Evolutionary conservation across 1,140 invertebrate genomes (phyloP).

Genomic region (Drosophila rufa): DNA sequence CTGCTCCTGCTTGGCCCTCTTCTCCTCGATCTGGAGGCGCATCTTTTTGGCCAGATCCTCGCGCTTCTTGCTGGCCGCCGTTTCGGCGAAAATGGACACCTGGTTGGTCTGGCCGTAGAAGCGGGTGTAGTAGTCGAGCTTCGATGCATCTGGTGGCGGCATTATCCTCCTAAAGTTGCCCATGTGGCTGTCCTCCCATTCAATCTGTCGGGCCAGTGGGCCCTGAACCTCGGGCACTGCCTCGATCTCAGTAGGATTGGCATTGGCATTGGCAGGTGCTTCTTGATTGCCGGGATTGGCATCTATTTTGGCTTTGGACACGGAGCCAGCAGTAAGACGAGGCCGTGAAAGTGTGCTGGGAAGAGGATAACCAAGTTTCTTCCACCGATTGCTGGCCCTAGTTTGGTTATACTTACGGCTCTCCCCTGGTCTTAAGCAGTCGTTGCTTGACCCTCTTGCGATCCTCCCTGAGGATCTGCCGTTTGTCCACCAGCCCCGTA

Average conservation of each 20-base stretch:
- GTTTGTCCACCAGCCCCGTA: conserved; percentile 91
- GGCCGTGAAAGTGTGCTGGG: conserved; percentile 28
- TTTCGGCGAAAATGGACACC: conserved; percentile 91
- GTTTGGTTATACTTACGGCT: conserved; percentile 50
- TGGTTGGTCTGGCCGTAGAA: conserved; percentile 89
- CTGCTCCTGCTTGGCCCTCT: conserved; percentile 64
- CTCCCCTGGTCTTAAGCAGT: conserved; percentile 86
- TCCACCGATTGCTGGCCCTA: neutral
- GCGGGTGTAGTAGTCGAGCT: conserved; percentile 67
- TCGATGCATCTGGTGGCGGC: conserved; percentile 59
- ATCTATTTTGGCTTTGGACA: conserved; percentile 19
- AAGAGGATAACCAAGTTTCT: neutral
- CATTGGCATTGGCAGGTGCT: neutral
- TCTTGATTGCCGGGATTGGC: neutral
- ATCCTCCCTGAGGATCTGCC: conserved; percentile 90
- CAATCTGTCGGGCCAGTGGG: conserved; percentile 88
- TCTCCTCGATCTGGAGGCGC: conserved; percentile 77
- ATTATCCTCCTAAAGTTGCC: conserved; percentile 88
- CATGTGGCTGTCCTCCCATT: conserved; percentile 91
- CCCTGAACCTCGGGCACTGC: conserved; percentile 26
- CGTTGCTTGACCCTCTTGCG: conserved; percentile 88
- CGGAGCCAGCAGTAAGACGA: conserved; percentile 4
- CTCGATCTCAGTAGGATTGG: neutral
- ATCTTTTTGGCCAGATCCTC: conserved; percentile 78
- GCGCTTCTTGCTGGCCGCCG: conserved; percentile 87